Conservation (phyloP, 2,113 vertebrate genomes). For the Heterotilapia buettikoferi region DNA sequence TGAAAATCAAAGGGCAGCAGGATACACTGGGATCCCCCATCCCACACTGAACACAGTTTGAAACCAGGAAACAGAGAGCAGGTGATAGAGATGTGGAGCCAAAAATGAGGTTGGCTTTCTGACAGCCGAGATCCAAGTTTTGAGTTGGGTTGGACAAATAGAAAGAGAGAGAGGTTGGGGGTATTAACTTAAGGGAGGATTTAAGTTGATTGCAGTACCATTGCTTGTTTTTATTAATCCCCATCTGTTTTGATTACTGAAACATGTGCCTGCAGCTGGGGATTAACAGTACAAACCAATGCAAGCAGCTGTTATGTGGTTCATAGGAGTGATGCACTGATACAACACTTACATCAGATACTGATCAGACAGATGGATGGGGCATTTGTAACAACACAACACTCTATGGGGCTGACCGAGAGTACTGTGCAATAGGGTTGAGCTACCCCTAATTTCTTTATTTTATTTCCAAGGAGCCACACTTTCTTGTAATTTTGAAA, state of each 20-base stretch:
- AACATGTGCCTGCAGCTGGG: slow-evolving; percentile 17
- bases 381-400: not conserved
- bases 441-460: not conserved
- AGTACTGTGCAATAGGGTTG: not conserved
- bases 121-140: not conserved
- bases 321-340: not conserved
- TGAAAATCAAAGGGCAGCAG: not conserved
- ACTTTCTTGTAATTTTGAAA: not conserved
- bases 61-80: slow-evolving; percentile 16
- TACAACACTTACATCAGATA: not conserved
- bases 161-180: not conserved
- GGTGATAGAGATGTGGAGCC: not conserved
- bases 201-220: slow-evolving; percentile 39
- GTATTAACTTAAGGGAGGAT: slow-evolving; percentile 40
- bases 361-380: not conserved
- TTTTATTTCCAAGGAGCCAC: not conserved
- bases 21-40: not conserved
- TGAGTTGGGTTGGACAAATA: not conserved
- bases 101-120: not conserved
- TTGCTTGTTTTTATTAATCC: slow-evolving; percentile 49
- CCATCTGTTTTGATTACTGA: slow-evolving; percentile 62
- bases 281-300: not conserved
- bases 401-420: not conserved
- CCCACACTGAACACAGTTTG: not conserved
- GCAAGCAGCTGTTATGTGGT: not conserved